Evolutionary conservation across 2,888 invertebrate genomes (phyloP), one percentile per base, ranked within the genome.

Genomic region (Agonopterix heracliana): DNA sequence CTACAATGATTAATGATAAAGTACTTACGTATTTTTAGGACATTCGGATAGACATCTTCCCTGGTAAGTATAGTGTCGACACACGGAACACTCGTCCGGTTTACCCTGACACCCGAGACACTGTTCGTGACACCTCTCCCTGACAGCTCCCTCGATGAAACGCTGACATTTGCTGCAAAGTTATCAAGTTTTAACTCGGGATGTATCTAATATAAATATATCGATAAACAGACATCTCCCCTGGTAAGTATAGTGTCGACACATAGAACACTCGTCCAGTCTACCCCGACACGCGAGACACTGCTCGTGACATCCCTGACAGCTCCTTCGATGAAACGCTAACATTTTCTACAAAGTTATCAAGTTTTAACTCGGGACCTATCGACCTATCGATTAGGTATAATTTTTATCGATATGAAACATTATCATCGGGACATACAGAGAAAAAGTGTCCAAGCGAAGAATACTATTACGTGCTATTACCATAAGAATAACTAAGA

Each of bases 91-190:
- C 13, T 78, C 68, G 11, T 74, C 63, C 72, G 3, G 81, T 69
- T 43, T 90, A 76, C 58, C 97, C 4, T n/a, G 96, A 34, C 96
- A 96, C 1, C 95, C 95, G 5, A 96, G 74, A 71, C 98, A 98
- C 68, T 95, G 90, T 1, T 83, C 70, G 71, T 95, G 91, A 67
- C 98, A 98, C 45, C 63, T 57, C 13, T 77, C 73, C n/a, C 76
- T 81, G 38, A 84, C 79, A 0, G 75, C 71, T 0, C 82, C 86
- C 26, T 77, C 76, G 0, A 75, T 68, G 44, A 73, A 83, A 45
- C 79, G 71, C 61, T 92, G 91, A 52, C 92, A 92, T 60, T 74
- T 80, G 56, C 89, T 89, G 59, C 42, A 35, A 35, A 40, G 10
- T 13, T 38, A 38, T 38, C 26, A 5, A 26, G 26, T 5, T 26